These are phyloP conservation scores for Brachionus rubens DNA, from an alignment of 1,140 invertebrate species.

Conservation along the genomic window DNA sequence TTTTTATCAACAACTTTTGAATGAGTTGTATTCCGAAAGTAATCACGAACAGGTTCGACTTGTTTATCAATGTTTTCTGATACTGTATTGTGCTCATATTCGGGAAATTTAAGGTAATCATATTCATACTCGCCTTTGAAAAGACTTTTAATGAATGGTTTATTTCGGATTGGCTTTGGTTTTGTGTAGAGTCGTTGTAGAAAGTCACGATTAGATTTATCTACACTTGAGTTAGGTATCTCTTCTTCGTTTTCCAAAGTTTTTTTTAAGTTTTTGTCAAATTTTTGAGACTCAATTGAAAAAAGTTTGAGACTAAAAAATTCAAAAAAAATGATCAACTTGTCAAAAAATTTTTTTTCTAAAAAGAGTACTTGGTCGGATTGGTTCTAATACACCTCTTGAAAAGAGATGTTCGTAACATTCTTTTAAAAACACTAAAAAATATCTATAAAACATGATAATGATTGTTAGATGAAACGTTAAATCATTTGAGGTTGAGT, in stretches of 20 bases:
- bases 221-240: not conserved
- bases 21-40: not conserved
- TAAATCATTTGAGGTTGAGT: too few species aligned
- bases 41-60: not conserved
- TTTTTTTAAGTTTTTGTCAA: not conserved
- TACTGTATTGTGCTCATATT: not conserved
- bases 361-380: too few species aligned
- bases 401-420: too few species aligned
- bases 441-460: too few species aligned
- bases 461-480: too few species aligned
- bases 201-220: slow-evolving; percentile 29
- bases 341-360: too few species aligned
- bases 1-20: slow-evolving; percentile 25
- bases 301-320: too few species aligned
- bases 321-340: too few species aligned
- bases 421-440: too few species aligned
- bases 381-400: too few species aligned
- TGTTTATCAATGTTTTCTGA: not conserved
- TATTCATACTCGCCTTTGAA: slow-evolving; percentile 17
- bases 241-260: not conserved
- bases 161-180: slow-evolving; percentile 4
- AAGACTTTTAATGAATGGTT: slow-evolving; percentile 36
- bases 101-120: slow-evolving; percentile 34
- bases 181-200: not conserved
- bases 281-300: not conserved